Evolutionary conservation across 2,888 invertebrate genomes (phyloP).

Genomic region (Synergus japonicus): DNA sequence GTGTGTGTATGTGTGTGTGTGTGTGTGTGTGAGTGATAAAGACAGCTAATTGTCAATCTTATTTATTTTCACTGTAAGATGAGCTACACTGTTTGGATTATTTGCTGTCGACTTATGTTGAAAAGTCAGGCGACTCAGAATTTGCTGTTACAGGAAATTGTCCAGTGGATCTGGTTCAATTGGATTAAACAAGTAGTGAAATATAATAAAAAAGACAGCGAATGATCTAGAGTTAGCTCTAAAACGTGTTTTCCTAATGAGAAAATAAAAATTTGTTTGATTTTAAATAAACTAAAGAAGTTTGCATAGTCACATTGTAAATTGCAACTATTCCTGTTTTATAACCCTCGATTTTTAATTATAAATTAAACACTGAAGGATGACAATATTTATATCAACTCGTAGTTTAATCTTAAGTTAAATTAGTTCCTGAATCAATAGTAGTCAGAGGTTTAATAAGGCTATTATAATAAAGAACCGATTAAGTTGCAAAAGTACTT

Average conservation of each 20-base stretch:
- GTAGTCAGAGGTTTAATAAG: constrained; percentile 2
- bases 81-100: neutral
- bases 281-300: constrained; percentile 1
- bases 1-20: neutral
- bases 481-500: neutral
- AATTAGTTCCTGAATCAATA: neutral
- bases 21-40: neutral
- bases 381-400: constrained; percentile 23
- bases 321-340: constrained; percentile 6
- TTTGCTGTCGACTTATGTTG: neutral
- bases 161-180: neutral
- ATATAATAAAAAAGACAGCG: constrained; percentile 7
- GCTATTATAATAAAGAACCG: neutral
- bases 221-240: constrained; percentile 1
- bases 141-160: neutral
- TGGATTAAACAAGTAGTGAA: neutral
- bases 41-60: constrained; percentile 6
- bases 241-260: constrained; percentile 25
- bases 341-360: constrained; percentile 11
- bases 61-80: neutral
- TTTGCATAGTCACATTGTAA: constrained; percentile 15
- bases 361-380: neutral
- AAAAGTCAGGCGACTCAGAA: neutral
- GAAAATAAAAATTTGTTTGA: constrained; percentile 22
- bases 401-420: neutral